phyloP scores from a whole-genome alignment of 37 sponge, comb jelly and placozoan species.

The Diacarnus erythraeanus region DNA sequence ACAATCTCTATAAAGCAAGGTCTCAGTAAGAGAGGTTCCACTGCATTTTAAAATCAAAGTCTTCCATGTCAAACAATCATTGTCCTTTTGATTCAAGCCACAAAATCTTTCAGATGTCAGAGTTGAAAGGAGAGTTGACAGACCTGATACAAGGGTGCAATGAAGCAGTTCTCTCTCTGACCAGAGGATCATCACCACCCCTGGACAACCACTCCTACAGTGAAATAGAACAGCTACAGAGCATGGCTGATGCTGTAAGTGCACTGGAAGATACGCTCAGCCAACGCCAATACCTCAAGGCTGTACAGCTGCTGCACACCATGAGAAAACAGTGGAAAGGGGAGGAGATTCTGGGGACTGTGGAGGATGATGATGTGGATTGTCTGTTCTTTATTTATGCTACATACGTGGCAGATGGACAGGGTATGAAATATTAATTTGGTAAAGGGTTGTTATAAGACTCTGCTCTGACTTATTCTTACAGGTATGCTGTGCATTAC shows the following conservation, averaged over 20 bases:
- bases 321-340: constrained; percentile 53
- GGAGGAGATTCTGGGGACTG: constrained; percentile 50
- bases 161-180: constrained; percentile 18
- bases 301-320: constrained; percentile 55
- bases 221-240: constrained; percentile 9
- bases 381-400: constrained; percentile 75
- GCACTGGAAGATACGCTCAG: constrained; percentile 35
- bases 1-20: too few relatives aligned
- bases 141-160: constrained; percentile 9
- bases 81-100: too few relatives aligned
- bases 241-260: constrained; percentile 20
- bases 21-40: too few relatives aligned
- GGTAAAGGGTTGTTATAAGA: not conserved
- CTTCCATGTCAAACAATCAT: too few relatives aligned
- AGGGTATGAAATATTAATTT: too few relatives aligned
- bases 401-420: constrained; percentile 29
- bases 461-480: not conserved
- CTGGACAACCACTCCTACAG: constrained; percentile 10
- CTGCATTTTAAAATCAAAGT: too few relatives aligned
- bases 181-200: constrained; percentile 27
- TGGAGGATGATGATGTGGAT: constrained; percentile 65
- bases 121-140: constrained; percentile 55
- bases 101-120: constrained; percentile 36
- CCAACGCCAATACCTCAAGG: constrained; percentile 29
- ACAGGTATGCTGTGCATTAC: constrained; percentile 59